Percentiles rank a stretch among this genome's conserved stretches.
phyloP scores from a whole-genome alignment of 1,140 invertebrate species.

The Conus betulinus region DNA sequence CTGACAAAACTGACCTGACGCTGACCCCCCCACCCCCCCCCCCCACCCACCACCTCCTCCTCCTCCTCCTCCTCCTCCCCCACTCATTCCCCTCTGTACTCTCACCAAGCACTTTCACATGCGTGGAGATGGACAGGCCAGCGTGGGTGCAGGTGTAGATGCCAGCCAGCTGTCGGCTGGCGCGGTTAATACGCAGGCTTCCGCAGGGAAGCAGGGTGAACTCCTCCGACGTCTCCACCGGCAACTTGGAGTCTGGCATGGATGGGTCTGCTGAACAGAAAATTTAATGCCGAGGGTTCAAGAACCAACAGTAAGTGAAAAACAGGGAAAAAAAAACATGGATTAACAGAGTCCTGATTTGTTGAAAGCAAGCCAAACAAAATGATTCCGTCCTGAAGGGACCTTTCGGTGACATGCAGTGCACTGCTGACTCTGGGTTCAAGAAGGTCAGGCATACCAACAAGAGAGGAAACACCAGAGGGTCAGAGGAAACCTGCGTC shows the following conservation, averaged over 20 bases:
- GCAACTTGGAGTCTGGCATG: neutral
- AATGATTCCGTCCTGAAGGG: too few relatives aligned
- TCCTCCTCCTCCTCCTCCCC: neutral
- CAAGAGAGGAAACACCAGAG: too few relatives aligned
- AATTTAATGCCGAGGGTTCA: too few relatives aligned
- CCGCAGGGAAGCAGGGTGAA: conserved; percentile 1
- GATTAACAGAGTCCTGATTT: neutral
- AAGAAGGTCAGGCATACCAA: too few relatives aligned
- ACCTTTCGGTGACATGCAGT: too few relatives aligned
- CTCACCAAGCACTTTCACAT: conserved; percentile 14
- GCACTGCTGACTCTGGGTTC: too few relatives aligned
- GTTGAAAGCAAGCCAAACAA: neutral
- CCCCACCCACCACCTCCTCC: neutral
- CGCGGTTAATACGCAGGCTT: conserved; percentile 7
- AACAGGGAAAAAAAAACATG: neutral
- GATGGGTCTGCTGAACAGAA: neutral
- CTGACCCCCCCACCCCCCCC: too few relatives aligned
- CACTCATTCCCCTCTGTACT: neutral
- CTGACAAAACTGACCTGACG: too few relatives aligned
- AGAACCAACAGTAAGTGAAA: neutral
- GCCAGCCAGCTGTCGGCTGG: neutral
- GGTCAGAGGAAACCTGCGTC: too few relatives aligned
- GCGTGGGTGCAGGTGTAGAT: neutral
- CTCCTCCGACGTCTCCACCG: neutral
- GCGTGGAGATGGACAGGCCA: neutral